Base-by-base conservation (phyloP, 2,888 invertebrate genomes). In the Hedychridium roseum region DNA sequence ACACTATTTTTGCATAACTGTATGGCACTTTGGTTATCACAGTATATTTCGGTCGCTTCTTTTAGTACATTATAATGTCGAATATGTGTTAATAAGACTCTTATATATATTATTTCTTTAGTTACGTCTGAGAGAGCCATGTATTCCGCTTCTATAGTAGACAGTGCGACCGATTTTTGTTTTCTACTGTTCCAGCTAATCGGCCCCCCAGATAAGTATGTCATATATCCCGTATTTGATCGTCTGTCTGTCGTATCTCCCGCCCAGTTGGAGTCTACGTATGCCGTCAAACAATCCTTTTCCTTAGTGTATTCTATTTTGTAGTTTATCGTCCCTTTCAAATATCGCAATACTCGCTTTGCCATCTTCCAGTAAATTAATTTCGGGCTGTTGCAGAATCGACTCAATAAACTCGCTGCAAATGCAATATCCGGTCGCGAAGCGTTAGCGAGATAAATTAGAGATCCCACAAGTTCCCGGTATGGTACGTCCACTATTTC, bases 81-180 rank as follows among this genome's bases (percentile, higher is more conserved):
- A n/a, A n/a, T n/a, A n/a, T n/a, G n/a, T n/a, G n/a, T n/a, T n/a
- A n/a, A n/a, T n/a, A n/a, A n/a, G n/a, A n/a, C n/a, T n/a, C n/a
- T n/a, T n/a, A n/a, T n/a, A n/a, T n/a, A n/a, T n/a, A n/a, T n/a
- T n/a, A n/a, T n/a, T n/a, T n/a, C n/a, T n/a, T n/a, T n/a, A n/a
- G n/a, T n/a, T n/a, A n/a, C n/a, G n/a, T n/a, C n/a, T n/a, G n/a
- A n/a, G n/a, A n/a, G n/a, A n/a, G n/a, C n/a, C n/a, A 50, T 27
- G n/a, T 50, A 44, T 14, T 50, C 41, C 1, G 50, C 48, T 11
- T 41, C 50, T 34, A 48, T 43, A 2, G 50, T 44, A 1, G 43
- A 44, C 1, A 43, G 12, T 1, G 49, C 49, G 1, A 43, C 40
- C 0, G 43, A 30, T 18, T 32, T 40, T 26, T 43, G 49, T 7